Percentiles rank a stretch among this genome's conserved stretches.
Conservation (phyloP, 2,888 invertebrate species). For the Athalia circularis region DNA sequence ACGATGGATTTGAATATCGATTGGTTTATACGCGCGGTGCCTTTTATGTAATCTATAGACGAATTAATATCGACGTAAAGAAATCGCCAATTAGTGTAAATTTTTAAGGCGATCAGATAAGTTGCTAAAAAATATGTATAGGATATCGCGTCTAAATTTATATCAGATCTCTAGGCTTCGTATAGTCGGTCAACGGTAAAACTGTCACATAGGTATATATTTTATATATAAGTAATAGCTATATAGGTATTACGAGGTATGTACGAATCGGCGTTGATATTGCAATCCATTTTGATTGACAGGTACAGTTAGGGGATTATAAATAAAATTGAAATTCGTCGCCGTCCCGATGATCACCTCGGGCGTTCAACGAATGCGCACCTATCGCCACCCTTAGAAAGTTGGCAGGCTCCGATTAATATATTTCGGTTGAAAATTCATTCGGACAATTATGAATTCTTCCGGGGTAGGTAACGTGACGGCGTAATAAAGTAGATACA, state of each 20-base stretch:
- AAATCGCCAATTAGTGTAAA: too few species aligned
- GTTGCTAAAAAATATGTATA: background rate
- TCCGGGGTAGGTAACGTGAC: background rate
- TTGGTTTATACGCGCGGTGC: too few species aligned
- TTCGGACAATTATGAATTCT: slow-evolving; percentile 26
- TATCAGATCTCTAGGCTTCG: background rate
- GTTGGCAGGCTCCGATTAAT: background rate
- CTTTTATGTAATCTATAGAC: too few species aligned
- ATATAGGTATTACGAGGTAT: background rate
- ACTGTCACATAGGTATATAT: background rate
- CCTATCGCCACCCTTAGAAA: background rate
- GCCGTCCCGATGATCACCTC: background rate
- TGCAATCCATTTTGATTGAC: slow-evolving; percentile 30
- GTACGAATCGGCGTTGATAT: slow-evolving; percentile 5
- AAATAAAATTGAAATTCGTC: slow-evolving; percentile 22
- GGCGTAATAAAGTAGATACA: background rate
- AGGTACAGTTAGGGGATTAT: slow-evolving; percentile 20
- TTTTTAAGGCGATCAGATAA: background rate
- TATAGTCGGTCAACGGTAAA: slow-evolving; percentile 9
- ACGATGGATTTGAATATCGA: too few species aligned
- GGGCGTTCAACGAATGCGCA: background rate
- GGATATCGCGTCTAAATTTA: background rate
- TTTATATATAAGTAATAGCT: background rate
- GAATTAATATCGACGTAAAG: too few species aligned
- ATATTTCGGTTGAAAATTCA: slow-evolving; percentile 10